These are phyloP conservation scores for Ophthalmolycus amberensis DNA, from an alignment of 2,113 vertebrate species.

Conservation along the genomic window DNA sequence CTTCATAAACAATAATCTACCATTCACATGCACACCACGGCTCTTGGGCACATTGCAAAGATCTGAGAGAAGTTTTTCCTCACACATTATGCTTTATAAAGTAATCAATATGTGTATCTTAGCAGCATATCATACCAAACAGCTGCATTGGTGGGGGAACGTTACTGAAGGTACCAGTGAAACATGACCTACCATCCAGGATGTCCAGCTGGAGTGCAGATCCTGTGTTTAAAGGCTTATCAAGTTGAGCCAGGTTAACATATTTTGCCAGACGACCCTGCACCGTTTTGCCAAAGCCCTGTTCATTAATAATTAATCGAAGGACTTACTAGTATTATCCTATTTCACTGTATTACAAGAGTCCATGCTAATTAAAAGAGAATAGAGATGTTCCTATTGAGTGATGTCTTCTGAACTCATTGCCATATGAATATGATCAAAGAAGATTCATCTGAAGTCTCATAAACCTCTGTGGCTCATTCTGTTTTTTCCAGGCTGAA, in stretches of 20 bases:
- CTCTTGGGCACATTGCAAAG: neutral
- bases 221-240: too few species aligned
- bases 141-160: too few species aligned
- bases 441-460: too few species aligned
- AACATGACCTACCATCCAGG: too few species aligned
- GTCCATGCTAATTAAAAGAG: neutral
- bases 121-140: too few species aligned
- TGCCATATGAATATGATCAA: too few species aligned
- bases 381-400: neutral
- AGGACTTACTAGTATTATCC: neutral
- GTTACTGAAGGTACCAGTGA: too few species aligned
- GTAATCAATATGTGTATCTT: neutral
- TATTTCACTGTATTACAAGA: neutral
- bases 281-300: neutral
- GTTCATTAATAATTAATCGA: neutral
- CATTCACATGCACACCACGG: neutral
- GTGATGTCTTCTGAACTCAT: neutral
- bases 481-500: constrained; percentile 3
- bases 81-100: neutral
- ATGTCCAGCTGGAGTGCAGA: too few species aligned
- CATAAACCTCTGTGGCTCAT: too few species aligned
- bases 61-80: neutral
- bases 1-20: neutral
- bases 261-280: neutral
- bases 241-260: neutral